Evolutionary conservation across 2,888 invertebrate species (phyloP), one percentile per base, ranked within the genome.

Genomic region (Bimastos eiseni): DNA sequence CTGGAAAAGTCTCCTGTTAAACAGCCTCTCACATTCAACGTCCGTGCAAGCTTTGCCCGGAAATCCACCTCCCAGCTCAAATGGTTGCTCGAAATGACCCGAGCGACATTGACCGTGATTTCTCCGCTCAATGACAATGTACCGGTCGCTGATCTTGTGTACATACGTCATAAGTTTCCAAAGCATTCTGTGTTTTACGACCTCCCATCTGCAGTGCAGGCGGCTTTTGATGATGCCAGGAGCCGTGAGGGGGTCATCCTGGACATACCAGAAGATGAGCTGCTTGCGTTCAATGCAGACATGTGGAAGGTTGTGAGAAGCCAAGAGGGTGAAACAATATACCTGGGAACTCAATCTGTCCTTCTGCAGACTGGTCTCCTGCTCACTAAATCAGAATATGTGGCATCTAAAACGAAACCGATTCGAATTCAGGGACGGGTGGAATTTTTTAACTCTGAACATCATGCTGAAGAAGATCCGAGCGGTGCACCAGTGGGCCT

Each of bases 11-110:
- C 88, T 34, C 88, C 41, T 38, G 33, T 89, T 24, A 49, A 70
- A 33, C 88, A 88, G 89, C 88, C 86, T 33, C 36, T 90, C 49
- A 88, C 88, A 0, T 44, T 90, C 44, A 55, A 49, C 17, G 70
- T 90, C 36, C 88, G 84, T 13, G 90, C 90, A 30, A 49, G 38
- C 55, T 55, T 88, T 55, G 88, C 34, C 30, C 88, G 70, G 55
- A 86, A 88, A 30, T 90, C 90, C 19, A 38, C 55, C 55, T 34
- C 90, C 17, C 88, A 88, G 37, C 88, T 90, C 33, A 90, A 90
- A 33, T 90, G 90, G 90, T 83, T 90, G 55, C 86, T 90, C 44
- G 90, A 90, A 83, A 90, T 90, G 90, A 90, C 90, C 30, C 88
- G 88, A 21, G 90, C 88, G 8, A 88, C 90, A 19, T 30, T 90